Evolutionary conservation across 2,797 vertebrate species (phyloP), one percentile per base, ranked within the genome.

Genomic region (Setipinna tenuifilis): DNA sequence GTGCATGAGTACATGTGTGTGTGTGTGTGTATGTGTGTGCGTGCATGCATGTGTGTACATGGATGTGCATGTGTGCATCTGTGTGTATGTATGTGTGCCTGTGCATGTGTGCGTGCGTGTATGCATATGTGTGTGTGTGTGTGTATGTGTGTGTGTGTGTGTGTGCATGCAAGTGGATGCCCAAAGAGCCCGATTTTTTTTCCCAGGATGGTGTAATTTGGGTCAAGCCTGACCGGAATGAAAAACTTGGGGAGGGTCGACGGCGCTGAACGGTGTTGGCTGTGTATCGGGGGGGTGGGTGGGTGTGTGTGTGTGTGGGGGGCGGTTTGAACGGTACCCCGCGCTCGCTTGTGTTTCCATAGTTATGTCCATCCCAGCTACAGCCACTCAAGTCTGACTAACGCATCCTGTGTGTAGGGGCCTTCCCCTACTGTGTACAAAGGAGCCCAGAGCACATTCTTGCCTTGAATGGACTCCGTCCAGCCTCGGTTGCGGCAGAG

Each of bases 221-320:
- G 94, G 94, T 94, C 94, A 94, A 93, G 92, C 93, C 94, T 95
- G 95, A 96, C 95, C 93, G 91, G 95, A 95, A 95, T 95, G 92
- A 94, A 92, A 95, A 95, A 41, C 68, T 41, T 93, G 89, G 89
- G 83, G 65, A 86, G 86, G 85, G 80, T 83, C 31, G 68, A 80
- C 59, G 68, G 85, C 81, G 58, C 35, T 78, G 82, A 85, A 50
- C 82, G 17, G 11, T 21, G 83, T 41, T 81, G 28, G 58, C 28
- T 23, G 31, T 65, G 83, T 61, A 28, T 16, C 65, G 81, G 41
- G 59, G 81, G 50, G 16, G 68, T 25, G 65, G 6, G 65, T 23
- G 65, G 21, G 17, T 10, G 21, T 23, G 68, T 14, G 21, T 14
- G 68, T 28, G 68, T 28, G 68, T 14, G 21, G 35, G 68, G 3